Conservation (phyloP, 2,888 invertebrate genomes). For the Xanthorhoe designata region DNA sequence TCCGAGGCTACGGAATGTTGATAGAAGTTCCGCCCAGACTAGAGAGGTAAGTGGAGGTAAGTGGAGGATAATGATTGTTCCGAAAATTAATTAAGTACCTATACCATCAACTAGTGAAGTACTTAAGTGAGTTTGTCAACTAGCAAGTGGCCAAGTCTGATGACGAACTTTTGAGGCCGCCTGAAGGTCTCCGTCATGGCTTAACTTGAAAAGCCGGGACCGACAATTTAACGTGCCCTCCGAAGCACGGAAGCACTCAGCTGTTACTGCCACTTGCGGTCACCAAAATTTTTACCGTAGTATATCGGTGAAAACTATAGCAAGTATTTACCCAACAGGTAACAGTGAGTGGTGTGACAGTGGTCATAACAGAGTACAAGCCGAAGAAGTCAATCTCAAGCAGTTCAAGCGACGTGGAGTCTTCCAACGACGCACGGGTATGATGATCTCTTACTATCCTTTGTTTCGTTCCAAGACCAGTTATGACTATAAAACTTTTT, state of each 20-base stretch:
- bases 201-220: neutral
- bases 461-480: neutral
- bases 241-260: neutral
- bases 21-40: slow-evolving; percentile 96
- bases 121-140: neutral
- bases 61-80: no score
- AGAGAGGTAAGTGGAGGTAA: slow-evolving; percentile 89
- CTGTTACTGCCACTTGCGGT: neutral
- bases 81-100: no score
- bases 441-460: slow-evolving; percentile 56
- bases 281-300: neutral
- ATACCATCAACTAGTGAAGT: no score
- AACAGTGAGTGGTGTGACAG: slow-evolving; percentile 98
- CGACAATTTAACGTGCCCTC: neutral
- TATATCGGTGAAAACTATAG: no score
- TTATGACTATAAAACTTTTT: neutral
- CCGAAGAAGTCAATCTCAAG: slow-evolving; percentile 87
- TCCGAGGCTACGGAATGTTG: slow-evolving; percentile 96
- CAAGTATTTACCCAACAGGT: no score
- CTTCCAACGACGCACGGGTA: slow-evolving; percentile 80
- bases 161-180: neutral
- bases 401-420: slow-evolving; percentile 81
- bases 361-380: slow-evolving; percentile 98
- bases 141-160: neutral
- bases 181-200: neutral